Conservation (phyloP, 2,797 vertebrate genomes). For the Squalus acanthias region DNA sequence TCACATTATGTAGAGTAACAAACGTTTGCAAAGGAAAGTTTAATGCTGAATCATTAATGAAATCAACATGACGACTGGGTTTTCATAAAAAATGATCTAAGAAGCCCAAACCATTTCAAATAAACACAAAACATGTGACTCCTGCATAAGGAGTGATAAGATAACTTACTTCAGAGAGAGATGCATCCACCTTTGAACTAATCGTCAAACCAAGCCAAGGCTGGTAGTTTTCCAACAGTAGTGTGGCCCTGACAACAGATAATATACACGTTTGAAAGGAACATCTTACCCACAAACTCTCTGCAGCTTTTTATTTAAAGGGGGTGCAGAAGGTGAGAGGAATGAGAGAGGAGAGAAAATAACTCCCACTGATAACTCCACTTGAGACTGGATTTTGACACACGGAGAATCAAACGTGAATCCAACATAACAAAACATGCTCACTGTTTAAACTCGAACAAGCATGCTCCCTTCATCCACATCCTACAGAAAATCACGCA, state of each 20-base stretch:
- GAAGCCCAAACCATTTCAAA: not conserved
- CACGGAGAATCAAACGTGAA: not conserved
- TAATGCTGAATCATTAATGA: not conserved
- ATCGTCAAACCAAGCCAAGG: conserved; percentile 89
- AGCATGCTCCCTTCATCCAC: not conserved
- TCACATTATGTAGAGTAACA: not conserved
- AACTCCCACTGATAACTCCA: not conserved
- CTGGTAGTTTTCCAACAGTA: conserved; percentile 88
- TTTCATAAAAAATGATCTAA: not conserved
- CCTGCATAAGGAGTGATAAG: conserved; percentile 36
- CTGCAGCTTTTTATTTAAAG: not conserved
- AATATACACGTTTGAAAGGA: not conserved
- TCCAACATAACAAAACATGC: not conserved
- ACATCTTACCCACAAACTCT: not conserved
- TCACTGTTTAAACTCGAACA: not conserved
- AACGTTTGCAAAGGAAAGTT: not conserved
- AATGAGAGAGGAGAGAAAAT: not conserved
- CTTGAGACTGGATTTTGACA: not conserved
- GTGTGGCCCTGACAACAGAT: conserved; percentile 63
- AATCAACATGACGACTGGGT: not conserved
- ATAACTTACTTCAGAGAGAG: conserved; percentile 77
- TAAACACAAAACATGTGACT: not conserved
- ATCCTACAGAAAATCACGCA: not conserved
- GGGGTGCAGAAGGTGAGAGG: not conserved
- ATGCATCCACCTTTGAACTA: conserved; percentile 83